Evolutionary conservation across 2,888 invertebrate genomes (phyloP).

Genomic region (Tenthredo notha): DNA sequence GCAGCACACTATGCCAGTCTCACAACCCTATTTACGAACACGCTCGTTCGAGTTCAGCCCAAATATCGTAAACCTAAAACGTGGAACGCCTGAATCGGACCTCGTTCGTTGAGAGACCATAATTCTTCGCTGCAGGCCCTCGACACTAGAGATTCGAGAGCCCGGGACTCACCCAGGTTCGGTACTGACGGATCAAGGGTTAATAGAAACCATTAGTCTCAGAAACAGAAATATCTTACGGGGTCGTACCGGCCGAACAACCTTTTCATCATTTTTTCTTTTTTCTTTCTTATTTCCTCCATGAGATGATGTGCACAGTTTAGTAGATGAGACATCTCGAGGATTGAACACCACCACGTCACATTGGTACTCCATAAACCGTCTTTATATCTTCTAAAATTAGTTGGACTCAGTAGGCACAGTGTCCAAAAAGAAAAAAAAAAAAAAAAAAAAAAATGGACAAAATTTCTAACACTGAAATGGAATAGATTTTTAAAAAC

Average conservation of each 20-base stretch:
- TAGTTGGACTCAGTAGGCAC: background rate
- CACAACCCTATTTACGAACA: constrained; percentile 58
- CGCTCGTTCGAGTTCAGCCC: constrained; percentile 26
- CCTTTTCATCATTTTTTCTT: background rate
- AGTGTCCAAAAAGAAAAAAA: too few species aligned
- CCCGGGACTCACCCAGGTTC: background rate
- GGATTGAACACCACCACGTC: background rate
- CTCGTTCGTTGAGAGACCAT: constrained; percentile 12
- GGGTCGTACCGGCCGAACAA: background rate
- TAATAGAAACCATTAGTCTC: constrained; percentile 67
- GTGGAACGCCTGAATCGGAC: constrained; percentile 43
- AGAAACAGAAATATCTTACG: constrained; percentile 57
- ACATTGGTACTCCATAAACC: background rate
- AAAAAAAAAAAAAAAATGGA: too few species aligned
- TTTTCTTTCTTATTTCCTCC: background rate
- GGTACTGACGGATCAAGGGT: constrained; percentile 58
- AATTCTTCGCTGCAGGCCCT: constrained; percentile 32
- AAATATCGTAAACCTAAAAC: constrained; percentile 46
- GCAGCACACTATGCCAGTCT: constrained; percentile 55
- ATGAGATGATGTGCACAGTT: background rate
- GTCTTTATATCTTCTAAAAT: background rate
- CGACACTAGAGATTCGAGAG: constrained; percentile 17
- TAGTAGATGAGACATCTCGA: background rate
- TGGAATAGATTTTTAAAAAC: background rate
- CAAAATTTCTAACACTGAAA: background rate